phyloP scores from a whole-genome alignment of 2,888 invertebrate species.

The Euplexia lucipara region DNA sequence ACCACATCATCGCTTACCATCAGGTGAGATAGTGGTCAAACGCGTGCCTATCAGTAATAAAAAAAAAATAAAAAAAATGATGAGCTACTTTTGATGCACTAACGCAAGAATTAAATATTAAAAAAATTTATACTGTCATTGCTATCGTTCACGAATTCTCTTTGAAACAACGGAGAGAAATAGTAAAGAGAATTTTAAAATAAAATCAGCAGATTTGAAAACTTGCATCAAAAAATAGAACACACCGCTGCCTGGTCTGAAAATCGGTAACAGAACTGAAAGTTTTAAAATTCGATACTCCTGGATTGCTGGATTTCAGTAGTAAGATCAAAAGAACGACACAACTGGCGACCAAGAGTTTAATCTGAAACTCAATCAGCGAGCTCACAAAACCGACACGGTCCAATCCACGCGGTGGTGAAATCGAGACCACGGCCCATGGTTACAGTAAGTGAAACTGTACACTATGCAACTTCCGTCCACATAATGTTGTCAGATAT shows the following conservation, averaged over 20 bases:
- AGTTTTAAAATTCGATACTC: constrained; percentile 48
- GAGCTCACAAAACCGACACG: constrained; percentile 82
- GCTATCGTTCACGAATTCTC: constrained; percentile 1
- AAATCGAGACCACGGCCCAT: constrained; percentile 83
- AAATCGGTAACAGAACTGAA: constrained; percentile 25
- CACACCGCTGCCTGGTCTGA: constrained; percentile 3
- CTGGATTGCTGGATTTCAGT: constrained; percentile 40
- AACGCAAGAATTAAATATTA: neutral
- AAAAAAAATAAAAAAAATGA: too few species aligned
- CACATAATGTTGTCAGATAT: constrained; percentile 82
- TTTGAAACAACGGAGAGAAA: neutral
- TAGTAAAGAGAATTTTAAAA: constrained; percentile 4
- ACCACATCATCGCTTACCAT: too few species aligned
- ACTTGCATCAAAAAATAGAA: constrained; percentile 5
- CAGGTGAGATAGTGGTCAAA: too few species aligned
- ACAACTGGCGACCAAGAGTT: constrained; percentile 65
- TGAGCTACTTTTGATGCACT: too few species aligned
- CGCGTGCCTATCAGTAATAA: too few species aligned
- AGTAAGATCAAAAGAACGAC: constrained; percentile 68
- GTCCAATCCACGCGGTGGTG: constrained; percentile 78
- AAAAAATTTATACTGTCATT: constrained; percentile 3
- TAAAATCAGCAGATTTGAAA: constrained; percentile 8
- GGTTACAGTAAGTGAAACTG: constrained; percentile 86
- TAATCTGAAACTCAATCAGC: constrained; percentile 87
- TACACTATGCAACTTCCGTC: constrained; percentile 88